Evolutionary conservation across 2,113 vertebrate species (phyloP), one percentile per base, ranked within the genome.

Genomic region (Variabilichromis moorii): DNA sequence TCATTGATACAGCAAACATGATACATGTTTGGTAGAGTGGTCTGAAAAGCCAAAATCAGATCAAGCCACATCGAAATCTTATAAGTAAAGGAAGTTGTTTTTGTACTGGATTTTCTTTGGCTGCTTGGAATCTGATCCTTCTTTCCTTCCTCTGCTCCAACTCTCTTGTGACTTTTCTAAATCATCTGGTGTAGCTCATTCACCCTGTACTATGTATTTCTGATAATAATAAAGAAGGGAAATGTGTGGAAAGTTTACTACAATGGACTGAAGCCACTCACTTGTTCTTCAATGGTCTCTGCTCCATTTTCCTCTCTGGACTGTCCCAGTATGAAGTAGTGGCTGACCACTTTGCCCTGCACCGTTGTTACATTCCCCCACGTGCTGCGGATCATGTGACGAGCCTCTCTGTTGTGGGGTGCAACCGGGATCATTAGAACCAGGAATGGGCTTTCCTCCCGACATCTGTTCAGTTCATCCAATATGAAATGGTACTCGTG

Each of bases 251-350:
- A 8, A 7, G 5, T 28, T 76, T 28, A 47, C 42, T 17, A 9
- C 68, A 73, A 26, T 50, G 24, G 71, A 50, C 24, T 4, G 1
- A 66, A n/a, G 12, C 6, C 7, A 51, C 88, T 90, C 16, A 91
- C 94, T 80, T 91, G 24, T 26, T 90, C 40, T 9, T 86, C 4
- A 7, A 54, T 14, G 10, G 2, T 4, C 11, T 45, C 83, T 3
- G 55, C 19, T 11, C 14, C 68, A 1, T 82, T 7, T 13, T 8
- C 68, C 13, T 61, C 51, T 3, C 3, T 31, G n/a, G 80, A 57
- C 31, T 4, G 19, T 45, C 94, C 94, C 71, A 93, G 28, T 13
- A 94, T 40, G 82, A 94, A 95, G 92, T 89, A 94, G 13, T 42
- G 82, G 35, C 71, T 83, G 81, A 94, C 42, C 4, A 12, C 35